Conservation (phyloP, 2,888 invertebrate genomes). For the Creontiades dilutus region DNA sequence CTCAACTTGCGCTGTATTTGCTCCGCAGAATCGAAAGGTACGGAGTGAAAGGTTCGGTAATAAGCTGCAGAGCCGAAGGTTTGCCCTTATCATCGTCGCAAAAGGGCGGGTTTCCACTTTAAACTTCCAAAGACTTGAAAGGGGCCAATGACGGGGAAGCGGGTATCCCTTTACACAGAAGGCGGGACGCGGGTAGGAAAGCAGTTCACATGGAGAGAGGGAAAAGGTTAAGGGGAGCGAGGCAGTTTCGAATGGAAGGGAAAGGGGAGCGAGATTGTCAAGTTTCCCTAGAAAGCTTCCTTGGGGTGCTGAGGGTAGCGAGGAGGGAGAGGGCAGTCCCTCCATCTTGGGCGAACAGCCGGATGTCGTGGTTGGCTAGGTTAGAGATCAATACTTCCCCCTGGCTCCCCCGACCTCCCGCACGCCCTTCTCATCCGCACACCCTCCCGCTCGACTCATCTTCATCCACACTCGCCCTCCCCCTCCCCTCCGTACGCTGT, state of each 20-base stretch:
- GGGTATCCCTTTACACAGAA: background rate
- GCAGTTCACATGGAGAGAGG: background rate
- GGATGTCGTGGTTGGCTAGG: slow-evolving; percentile 75
- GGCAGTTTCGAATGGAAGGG: background rate
- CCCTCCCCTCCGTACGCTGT: background rate
- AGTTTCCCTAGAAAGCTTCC: slow-evolving; percentile 61
- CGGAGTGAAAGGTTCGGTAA: background rate
- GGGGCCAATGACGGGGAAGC: slow-evolving; percentile 27
- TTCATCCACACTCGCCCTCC: background rate
- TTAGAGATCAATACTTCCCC: slow-evolving; percentile 74
- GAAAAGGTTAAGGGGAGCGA: background rate
- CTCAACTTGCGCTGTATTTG: too few species aligned
- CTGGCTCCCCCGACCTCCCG: slow-evolving; percentile 34
- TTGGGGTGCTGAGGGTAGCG: background rate
- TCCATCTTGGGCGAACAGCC: slow-evolving; percentile 75
- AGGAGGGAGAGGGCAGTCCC: slow-evolving; percentile 61
- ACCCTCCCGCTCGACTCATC: slow-evolving; percentile 34
- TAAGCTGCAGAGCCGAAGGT: background rate
- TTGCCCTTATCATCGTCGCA: slow-evolving; percentile 5
- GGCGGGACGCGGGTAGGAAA: background rate
- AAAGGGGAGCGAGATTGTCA: slow-evolving; percentile 43
- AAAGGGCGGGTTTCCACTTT: slow-evolving; percentile 14
- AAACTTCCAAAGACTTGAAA: slow-evolving; percentile 36
- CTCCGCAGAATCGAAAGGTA: too few species aligned
- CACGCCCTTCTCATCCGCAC: slow-evolving; percentile 27